Conservation (phyloP, 2,888 invertebrate genomes). For the Thereva nobilitata region DNA sequence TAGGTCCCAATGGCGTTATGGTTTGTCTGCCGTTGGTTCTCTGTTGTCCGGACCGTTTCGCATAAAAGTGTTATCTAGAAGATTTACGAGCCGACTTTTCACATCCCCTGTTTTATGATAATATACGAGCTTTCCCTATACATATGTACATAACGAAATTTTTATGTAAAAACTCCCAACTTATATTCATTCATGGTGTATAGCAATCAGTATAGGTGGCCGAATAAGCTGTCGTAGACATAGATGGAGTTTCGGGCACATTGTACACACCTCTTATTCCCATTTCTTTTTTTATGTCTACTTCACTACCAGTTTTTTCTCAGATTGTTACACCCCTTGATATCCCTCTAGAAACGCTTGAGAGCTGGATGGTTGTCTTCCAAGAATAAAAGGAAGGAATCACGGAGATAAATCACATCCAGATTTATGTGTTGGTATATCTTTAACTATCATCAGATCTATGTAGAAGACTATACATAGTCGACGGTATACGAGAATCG, state of each 20-base stretch:
- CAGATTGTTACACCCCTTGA: conserved; percentile 22
- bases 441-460: conserved; percentile 32
- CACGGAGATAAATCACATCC: conserved; percentile 33
- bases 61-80: conserved; percentile 60
- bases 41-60: conserved; percentile 56
- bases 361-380: conserved; percentile 14
- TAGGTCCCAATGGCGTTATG: conserved; percentile 23
- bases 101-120: conserved; percentile 53
- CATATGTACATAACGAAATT: conserved; percentile 16
- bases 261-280: conserved; percentile 14
- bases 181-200: conserved; percentile 2
- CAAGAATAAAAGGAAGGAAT: conserved; percentile 33
- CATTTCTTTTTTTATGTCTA: conserved; percentile 29
- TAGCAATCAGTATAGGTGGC: conserved; percentile 28
- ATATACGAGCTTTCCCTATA: conserved; percentile 35
- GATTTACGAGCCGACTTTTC: conserved; percentile 61
- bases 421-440: conserved; percentile 34
- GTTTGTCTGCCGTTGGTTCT: conserved; percentile 24
- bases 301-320: conserved; percentile 27
- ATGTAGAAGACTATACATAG: conserved; percentile 4
- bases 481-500: no score
- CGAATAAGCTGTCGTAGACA: conserved; percentile 28
- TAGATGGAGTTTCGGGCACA: conserved; percentile 23
- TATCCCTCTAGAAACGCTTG: conserved; percentile 1
- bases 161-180: conserved; percentile 21